Percentiles rank a stretch among this genome's conserved stretches.
These are phyloP conservation scores for Campylomormyrus tamandua DNA, from an alignment of 2,113 vertebrate genomes.

Conservation along the genomic window DNA sequence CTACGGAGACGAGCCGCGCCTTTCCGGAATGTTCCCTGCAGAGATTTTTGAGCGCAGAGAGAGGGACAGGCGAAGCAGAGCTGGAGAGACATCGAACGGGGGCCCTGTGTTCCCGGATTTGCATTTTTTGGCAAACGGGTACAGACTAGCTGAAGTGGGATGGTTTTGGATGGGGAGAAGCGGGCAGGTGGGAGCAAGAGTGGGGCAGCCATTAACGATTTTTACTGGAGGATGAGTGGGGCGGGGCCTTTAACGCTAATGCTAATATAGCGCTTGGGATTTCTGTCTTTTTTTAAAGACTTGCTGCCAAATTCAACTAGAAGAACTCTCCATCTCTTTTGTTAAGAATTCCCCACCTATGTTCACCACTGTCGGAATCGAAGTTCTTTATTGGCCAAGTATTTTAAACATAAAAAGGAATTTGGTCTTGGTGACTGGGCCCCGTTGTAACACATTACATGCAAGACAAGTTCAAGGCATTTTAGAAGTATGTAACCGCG, in stretches of 20 bases:
- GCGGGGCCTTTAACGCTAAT: neutral
- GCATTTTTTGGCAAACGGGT: neutral
- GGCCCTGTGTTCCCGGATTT: neutral
- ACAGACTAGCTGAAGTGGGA: neutral
- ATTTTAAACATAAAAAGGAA: neutral
- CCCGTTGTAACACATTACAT: neutral
- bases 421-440: neutral
- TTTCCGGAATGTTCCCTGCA: neutral
- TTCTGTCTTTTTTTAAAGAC: neutral
- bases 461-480: neutral
- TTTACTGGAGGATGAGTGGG: neutral
- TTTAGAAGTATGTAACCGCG: neutral
- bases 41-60: neutral
- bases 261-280: neutral
- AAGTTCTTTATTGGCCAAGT: neutral
- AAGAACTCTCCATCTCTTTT: neutral
- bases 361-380: neutral
- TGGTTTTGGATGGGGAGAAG: neutral
- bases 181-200: neutral
- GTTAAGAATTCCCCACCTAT: neutral
- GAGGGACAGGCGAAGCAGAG: neutral
- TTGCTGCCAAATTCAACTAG: neutral
- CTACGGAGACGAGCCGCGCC: neutral
- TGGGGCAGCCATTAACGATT: neutral
- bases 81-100: neutral